A percentile compares a stretch with the other conserved stretches of the same genome.
Conservation (phyloP, 37 sponge, comb jelly and placozoan genomes). For the Axinella damicornis region DNA sequence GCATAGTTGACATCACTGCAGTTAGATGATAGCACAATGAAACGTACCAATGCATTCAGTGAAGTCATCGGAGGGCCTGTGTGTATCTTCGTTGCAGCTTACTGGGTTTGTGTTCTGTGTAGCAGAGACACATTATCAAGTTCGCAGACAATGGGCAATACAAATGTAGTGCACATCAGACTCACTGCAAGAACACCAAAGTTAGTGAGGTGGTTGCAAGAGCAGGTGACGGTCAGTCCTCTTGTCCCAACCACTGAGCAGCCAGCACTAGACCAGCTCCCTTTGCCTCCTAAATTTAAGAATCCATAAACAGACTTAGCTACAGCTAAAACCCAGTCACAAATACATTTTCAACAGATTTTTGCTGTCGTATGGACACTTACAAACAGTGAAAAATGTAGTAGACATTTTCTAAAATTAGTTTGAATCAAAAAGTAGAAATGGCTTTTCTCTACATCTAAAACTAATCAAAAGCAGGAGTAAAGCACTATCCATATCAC, state of each 20-base stretch:
- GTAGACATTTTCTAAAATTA: too few relatives aligned
- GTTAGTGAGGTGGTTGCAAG: slow-evolving; percentile 6
- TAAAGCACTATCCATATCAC: too few relatives aligned
- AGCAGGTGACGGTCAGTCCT: not conserved
- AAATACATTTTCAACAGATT: too few relatives aligned
- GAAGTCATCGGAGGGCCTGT: not conserved
- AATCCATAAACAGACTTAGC: too few relatives aligned
- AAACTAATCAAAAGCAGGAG: too few relatives aligned
- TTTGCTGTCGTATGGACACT: too few relatives aligned
- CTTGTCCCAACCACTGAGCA: not conserved
- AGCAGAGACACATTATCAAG: not conserved
- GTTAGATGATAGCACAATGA: too few relatives aligned
- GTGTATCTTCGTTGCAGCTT: not conserved
- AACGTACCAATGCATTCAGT: not conserved
- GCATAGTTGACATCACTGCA: too few relatives aligned
- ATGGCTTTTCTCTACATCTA: too few relatives aligned
- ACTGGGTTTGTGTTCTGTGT: not conserved
- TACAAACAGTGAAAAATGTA: too few relatives aligned
- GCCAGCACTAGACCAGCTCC: not conserved
- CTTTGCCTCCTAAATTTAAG: not conserved
- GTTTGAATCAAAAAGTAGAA: too few relatives aligned
- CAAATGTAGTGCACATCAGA: not conserved
- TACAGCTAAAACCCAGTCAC: too few relatives aligned
- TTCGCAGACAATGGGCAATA: not conserved
- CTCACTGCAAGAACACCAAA: slow-evolving; percentile 10